Evolutionary conservation across 2,797 vertebrate genomes (phyloP), one percentile per base, ranked within the genome.

Genomic region (Takifugu ocellatus): DNA sequence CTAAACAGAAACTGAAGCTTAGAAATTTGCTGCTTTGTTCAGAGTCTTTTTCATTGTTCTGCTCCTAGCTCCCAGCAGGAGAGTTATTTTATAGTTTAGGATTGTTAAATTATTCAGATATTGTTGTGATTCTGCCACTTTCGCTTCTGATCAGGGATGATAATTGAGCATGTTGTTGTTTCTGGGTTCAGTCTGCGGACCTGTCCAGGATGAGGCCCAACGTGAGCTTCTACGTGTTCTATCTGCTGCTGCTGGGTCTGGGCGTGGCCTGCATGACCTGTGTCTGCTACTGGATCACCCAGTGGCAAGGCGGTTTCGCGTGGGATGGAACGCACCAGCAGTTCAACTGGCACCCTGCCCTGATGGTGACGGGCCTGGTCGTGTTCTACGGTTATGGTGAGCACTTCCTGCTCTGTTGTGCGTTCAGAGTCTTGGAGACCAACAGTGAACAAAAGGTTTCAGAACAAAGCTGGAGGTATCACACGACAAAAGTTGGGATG

Each of bases 261-360:
- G 92, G 95, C 2, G 9, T 90, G 0, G 55, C 88, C 56, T 95
- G 93, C 2, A 10, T 95, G 75, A 85, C 84, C 25, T 88, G 92
- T 1, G 92, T 90, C 9, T 60, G 75, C 3, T 49, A 84, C 21
- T 98, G 96, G 96, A 92, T 85, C 78, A 76, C 67, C 25, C 59
- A 24, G 5, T 98, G 93, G 91, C 91, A 87, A 0, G 91, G 88
- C 0, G 94, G 95, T 12, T 96, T 98, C 1, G 90, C 93, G 51
- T 94, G 91, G 95, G 90, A 96, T 0, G 88, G 91, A 33, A 76
- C 87, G 0, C 0, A 3, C 2, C 68, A 11, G 17, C 92, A 88
- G 26, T 98, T 97, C 82, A 98, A 96, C 90, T 98, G 94, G 93
- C 96, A 98, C 77, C 96, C 96, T 0, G 91, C 96, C 44, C 87